phyloP scores from a whole-genome alignment of 2,113 vertebrate genomes.

The Pachycephala philippinensis region DNA sequence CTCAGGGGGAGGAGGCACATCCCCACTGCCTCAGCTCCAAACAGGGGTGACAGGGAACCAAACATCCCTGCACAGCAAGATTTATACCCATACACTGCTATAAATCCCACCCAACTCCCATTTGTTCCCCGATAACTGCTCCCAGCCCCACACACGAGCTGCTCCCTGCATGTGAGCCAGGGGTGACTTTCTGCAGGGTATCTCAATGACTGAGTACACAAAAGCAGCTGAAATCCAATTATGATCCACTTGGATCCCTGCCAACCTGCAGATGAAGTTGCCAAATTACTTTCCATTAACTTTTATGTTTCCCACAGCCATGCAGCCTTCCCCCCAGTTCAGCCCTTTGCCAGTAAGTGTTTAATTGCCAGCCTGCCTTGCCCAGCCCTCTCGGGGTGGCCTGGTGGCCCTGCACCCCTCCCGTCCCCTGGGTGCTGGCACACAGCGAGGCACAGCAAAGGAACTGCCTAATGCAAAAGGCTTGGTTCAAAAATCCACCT shows the following conservation, averaged over 20 bases:
- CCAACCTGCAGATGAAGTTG: slow-evolving; percentile 33
- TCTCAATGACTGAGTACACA: slow-evolving; percentile 34
- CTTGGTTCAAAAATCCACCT: background rate
- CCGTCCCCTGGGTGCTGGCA: background rate
- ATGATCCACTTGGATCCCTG: slow-evolving; percentile 14
- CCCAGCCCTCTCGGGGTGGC: background rate
- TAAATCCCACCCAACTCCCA: rapidly evolving
- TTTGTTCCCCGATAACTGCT: rapidly evolving
- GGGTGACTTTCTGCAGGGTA: slow-evolving; percentile 5
- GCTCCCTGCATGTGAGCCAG: background rate
- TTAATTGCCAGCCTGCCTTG: background rate
- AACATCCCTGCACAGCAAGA: background rate
- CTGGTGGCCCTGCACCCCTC: background rate
- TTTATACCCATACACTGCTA: rapidly evolving
- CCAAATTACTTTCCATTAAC: slow-evolving; percentile 55
- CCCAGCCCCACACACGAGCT: background rate
- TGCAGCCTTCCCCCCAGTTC: background rate
- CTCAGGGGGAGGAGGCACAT: background rate
- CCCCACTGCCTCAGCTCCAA: background rate
- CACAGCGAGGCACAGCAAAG: background rate
- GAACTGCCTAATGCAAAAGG: background rate
- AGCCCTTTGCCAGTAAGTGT: background rate
- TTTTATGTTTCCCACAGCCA: slow-evolving; percentile 37
- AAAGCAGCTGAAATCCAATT: slow-evolving; percentile 46
- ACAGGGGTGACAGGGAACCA: background rate